Percentiles rank a stretch among this genome's conserved stretches.
phyloP scores from a whole-genome alignment of 2,797 vertebrate genomes.

The Spea hammondii region DNA sequence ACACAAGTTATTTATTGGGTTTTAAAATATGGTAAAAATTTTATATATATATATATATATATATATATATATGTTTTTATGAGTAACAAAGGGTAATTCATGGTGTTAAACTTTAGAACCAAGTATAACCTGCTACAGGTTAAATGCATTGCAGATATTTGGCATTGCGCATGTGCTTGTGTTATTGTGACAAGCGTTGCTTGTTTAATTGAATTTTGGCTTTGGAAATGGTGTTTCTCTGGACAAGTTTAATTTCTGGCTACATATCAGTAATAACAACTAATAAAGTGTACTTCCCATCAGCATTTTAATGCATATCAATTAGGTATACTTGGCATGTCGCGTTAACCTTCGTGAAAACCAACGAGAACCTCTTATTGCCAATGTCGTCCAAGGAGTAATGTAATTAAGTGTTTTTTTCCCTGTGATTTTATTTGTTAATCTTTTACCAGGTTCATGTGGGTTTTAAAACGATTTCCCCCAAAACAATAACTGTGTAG shows the following conservation, averaged over 20 bases:
- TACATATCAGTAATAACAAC: background rate
- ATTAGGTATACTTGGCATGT: background rate
- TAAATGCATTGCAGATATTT: background rate
- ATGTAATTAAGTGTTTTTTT: background rate
- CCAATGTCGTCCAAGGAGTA: background rate
- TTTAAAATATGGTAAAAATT: too few relatives aligned
- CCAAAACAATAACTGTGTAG: background rate
- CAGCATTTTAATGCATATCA: conserved; percentile 2
- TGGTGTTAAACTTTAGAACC: too few relatives aligned
- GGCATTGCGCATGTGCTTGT: background rate
- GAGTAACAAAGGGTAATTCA: too few relatives aligned
- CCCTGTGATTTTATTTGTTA: background rate
- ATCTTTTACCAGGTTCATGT: background rate
- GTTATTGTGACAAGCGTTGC: background rate
- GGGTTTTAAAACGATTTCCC: too few relatives aligned
- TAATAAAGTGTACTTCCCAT: background rate
- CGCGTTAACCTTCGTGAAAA: background rate
- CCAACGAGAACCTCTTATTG: background rate
- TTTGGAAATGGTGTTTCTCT: background rate
- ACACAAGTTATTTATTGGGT: too few relatives aligned
- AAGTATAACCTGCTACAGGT: background rate
- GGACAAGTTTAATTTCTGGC: conserved; percentile 2
- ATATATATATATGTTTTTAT: too few relatives aligned
- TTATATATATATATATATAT: too few relatives aligned
- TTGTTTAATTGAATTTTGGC: background rate